Evolutionary conservation across 2,888 invertebrate species (phyloP).

Genomic region (Notodonta ziczac): DNA sequence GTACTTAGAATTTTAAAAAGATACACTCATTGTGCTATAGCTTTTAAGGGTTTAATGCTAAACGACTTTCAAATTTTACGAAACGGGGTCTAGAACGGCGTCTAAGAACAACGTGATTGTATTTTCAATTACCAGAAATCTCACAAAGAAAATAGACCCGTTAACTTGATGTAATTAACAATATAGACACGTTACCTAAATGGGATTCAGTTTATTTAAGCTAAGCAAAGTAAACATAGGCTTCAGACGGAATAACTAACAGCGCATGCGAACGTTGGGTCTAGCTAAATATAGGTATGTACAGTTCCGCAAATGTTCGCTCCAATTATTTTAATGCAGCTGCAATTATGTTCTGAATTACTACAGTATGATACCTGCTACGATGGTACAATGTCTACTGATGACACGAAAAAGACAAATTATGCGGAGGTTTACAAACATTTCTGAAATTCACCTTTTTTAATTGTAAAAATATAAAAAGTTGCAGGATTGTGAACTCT

Average conservation of each 20-base stretch:
- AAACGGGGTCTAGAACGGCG: too few relatives aligned
- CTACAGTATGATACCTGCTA: not conserved
- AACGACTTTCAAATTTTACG: too few relatives aligned
- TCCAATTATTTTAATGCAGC: not conserved
- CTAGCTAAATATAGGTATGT: slow-evolving; percentile 9
- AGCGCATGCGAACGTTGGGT: not conserved
- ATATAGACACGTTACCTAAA: not conserved
- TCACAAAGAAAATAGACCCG: not conserved
- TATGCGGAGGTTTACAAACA: too few relatives aligned
- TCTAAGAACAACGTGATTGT: too few relatives aligned
- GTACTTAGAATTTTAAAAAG: too few relatives aligned
- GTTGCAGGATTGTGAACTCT: too few relatives aligned
- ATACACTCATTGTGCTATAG: too few relatives aligned
- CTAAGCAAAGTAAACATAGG: not conserved
- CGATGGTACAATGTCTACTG: too few relatives aligned
- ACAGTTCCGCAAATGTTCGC: slow-evolving; percentile 3
- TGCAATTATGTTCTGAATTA: not conserved
- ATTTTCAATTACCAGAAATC: not conserved
- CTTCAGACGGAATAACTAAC: not conserved
- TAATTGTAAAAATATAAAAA: too few relatives aligned
- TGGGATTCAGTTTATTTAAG: not conserved
- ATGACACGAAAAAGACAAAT: too few relatives aligned
- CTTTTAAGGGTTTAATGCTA: too few relatives aligned
- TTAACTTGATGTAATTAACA: not conserved
- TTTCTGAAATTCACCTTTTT: too few relatives aligned